Evolutionary conservation across 35 echinoderm and acorn worm genomes (phyloP).

Genomic region (Stichopus chloronotus): DNA sequence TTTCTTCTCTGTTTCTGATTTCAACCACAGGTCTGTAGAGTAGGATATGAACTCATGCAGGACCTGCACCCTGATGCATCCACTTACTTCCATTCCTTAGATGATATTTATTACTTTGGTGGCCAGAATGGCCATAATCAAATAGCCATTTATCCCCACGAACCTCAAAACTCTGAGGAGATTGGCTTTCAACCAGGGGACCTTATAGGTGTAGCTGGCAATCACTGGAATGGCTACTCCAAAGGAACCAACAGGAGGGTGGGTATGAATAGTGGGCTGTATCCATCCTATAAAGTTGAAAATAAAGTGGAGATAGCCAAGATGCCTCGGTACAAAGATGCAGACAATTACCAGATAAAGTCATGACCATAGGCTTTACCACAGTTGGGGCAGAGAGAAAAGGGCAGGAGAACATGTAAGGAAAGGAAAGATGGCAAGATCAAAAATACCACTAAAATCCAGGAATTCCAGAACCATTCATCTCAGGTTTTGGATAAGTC

Average conservation of each 20-base stretch:
- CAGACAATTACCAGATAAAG: slow-evolving; percentile 59
- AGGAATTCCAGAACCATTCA: too few species aligned
- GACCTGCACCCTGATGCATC: slow-evolving; percentile 74
- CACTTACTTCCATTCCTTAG: slow-evolving; percentile 87
- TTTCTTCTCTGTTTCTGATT: slow-evolving; percentile 78
- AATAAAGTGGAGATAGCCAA: slow-evolving; percentile 78
- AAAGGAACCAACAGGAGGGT: slow-evolving; percentile 78
- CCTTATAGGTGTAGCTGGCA: slow-evolving; percentile 87
- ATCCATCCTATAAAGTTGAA: slow-evolving; percentile 94
- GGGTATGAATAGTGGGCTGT: slow-evolving; percentile 64
- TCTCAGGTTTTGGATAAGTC: too few species aligned
- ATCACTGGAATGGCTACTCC: slow-evolving; percentile 97
- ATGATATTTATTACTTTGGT: slow-evolving; percentile 95
- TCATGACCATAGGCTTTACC: not conserved
- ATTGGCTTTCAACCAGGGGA: slow-evolving; percentile 75
- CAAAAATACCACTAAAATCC: too few species aligned
- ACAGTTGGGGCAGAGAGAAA: not conserved
- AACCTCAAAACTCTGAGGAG: slow-evolving; percentile 62
- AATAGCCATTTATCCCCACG: slow-evolving; percentile 75
- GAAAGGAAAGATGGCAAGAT: too few species aligned
- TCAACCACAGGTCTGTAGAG: slow-evolving; percentile 81
- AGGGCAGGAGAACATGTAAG: too few species aligned
- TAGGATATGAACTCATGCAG: slow-evolving; percentile 98
- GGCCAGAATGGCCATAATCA: slow-evolving; percentile 91
- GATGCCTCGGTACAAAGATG: slow-evolving; percentile 81